These are phyloP conservation scores for Chaetophractus vellerosus DNA, from an alignment of 2,797 vertebrate species.

Conservation along the genomic window DNA sequence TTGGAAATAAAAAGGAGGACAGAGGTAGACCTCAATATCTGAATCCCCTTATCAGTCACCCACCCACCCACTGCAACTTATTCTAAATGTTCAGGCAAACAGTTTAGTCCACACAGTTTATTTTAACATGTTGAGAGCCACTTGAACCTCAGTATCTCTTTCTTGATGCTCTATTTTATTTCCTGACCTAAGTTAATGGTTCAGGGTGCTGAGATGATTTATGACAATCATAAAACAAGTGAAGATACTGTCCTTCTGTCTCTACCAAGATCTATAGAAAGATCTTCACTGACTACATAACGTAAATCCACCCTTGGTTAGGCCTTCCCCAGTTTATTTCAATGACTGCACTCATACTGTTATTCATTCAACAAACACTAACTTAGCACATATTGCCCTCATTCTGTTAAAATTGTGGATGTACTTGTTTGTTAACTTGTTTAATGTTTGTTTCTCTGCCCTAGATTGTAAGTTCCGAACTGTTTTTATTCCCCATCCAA, in stretches of 20 bases:
- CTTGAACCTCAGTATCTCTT: background rate
- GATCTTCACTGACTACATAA: background rate
- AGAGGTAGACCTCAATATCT: background rate
- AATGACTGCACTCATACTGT: background rate
- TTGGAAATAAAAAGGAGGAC: background rate
- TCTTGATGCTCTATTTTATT: background rate
- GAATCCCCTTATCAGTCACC: background rate
- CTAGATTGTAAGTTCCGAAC: background rate
- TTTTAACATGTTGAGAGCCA: background rate
- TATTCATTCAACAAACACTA: slow-evolving; percentile 37
- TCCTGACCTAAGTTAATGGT: background rate
- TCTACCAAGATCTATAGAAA: background rate
- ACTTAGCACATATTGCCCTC: background rate
- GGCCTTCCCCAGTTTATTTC: background rate
- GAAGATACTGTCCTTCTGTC: background rate
- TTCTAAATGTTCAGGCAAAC: background rate
- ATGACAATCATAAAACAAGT: background rate
- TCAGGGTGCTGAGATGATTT: background rate
- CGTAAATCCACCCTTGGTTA: background rate
- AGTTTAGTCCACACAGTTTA: background rate
- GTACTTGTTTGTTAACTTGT: background rate
- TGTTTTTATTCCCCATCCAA: background rate
- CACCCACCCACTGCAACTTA: rapidly evolving
- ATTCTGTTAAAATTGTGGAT: background rate
- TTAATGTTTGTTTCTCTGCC: background rate